Evolutionary conservation across 2,797 vertebrate genomes (phyloP).

Genomic region (Tamandua tetradactyla): DNA sequence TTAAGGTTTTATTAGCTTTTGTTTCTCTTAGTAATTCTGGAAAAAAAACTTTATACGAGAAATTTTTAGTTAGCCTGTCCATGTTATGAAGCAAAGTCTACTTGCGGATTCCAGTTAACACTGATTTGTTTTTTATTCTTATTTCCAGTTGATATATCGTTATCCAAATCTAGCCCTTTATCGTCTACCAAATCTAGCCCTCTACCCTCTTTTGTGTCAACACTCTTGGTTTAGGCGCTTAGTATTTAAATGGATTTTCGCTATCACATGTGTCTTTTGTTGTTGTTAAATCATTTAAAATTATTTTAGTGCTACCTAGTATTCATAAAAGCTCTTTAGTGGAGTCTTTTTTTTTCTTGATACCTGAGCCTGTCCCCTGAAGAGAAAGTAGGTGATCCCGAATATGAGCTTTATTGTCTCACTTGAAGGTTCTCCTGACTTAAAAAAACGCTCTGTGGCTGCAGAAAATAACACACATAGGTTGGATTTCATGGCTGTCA

Average conservation of each 20-base stretch:
- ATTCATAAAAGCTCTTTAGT: no score
- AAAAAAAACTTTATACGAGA: not conserved
- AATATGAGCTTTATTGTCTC: constrained; percentile 65
- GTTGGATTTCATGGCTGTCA: not conserved
- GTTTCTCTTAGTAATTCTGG: not conserved
- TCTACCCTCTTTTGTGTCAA: not conserved
- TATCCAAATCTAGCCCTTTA: not conserved
- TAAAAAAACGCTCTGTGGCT: constrained; percentile 29
- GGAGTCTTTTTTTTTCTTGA: constrained; percentile 7
- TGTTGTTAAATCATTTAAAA: constrained; percentile 8
- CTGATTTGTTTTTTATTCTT: constrained; percentile 1
- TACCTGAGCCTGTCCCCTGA: not conserved
- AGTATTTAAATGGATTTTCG: not conserved
- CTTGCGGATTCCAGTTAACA: constrained; percentile 1
- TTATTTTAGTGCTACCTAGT: no score
- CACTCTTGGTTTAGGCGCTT: not conserved
- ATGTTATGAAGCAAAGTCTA: not conserved
- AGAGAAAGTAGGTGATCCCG: constrained; percentile 58
- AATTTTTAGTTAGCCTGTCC: not conserved
- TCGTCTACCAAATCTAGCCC: no score
- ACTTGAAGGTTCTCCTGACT: constrained; percentile 48
- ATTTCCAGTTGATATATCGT: not conserved
- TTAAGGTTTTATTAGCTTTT: not conserved
- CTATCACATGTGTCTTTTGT: not conserved
- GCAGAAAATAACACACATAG: constrained; percentile 1